Base-by-base conservation (phyloP, 2,113 vertebrate genomes). In the Clarias gariepinus region DNA sequence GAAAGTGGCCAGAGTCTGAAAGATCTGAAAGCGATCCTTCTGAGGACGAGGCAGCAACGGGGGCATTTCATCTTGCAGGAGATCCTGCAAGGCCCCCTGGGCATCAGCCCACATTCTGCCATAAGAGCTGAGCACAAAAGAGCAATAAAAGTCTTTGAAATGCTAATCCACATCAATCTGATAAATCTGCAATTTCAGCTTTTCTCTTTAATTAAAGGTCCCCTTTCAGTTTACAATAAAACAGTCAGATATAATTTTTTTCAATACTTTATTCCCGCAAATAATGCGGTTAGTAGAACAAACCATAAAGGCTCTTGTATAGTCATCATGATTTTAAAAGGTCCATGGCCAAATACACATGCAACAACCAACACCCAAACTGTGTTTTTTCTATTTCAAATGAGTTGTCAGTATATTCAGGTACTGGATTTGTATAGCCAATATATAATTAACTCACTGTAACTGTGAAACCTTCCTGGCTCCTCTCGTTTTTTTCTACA, bases 51-150 rank as follows among this genome's bases (percentile, higher is more conserved):
- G 66, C 13, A 91, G 73, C 60, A 92, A 81, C 19, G 86, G 88
- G 61, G 93, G 91, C 78, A 90, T 91, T 78, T 97, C 97, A 3
- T 90, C 94, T 87, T 85, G 87, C 6, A 97, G 93, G 81, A 96
- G 89, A 61, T 91, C n/a, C 52, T 88, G 90, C 3, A 97, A 93
- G 57, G 92, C 94, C 4, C 92, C 93, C 85, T 97, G 96, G 83
- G 95, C 92, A 69, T 94, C 92, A 52, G 85, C 90, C 97, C 96
- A 97, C 82, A 96, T 90, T 92, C 91, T 94, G 81, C 93, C 90
- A 80, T 96, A 97, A 79, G 91, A 93, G 61, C 96, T 97, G 74
- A 30, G 21, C 19, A 81, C 60, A 85, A 52, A 19, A 85, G 53
- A 64, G 11, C 15, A 55, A 76, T 55, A 53, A 66, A 1, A 36